Evolutionary conservation across 2,113 vertebrate species (phyloP).

Genomic region (Picathartes gymnocephalus): DNA sequence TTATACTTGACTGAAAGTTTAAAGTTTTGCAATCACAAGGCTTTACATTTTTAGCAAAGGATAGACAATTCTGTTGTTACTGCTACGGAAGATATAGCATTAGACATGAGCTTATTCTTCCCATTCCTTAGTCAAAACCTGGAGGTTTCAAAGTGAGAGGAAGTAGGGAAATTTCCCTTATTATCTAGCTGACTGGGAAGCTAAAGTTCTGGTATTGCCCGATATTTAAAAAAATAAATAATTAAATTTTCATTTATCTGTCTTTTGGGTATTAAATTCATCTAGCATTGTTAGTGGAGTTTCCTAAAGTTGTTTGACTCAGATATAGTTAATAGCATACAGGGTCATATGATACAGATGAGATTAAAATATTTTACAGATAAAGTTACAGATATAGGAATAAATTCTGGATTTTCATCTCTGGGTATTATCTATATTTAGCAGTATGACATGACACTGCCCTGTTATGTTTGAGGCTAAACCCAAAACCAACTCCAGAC

Average conservation of each 20-base stretch:
- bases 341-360: neutral
- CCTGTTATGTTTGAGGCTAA: neutral
- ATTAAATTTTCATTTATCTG: neutral
- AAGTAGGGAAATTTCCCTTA: neutral
- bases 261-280: neutral
- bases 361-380: neutral
- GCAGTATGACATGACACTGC: neutral
- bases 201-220: neutral
- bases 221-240: neutral
- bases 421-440: neutral
- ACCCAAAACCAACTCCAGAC: neutral
- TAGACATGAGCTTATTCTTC: neutral
- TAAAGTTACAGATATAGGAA: neutral
- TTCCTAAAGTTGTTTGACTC: neutral
- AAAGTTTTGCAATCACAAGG: neutral
- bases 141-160: neutral
- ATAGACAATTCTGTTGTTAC: neutral
- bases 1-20: neutral
- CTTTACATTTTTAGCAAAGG: neutral
- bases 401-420: neutral
- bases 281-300: neutral
- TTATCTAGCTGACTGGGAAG: neutral
- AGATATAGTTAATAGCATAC: neutral
- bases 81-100: neutral
- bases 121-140: neutral